Evolutionary conservation across 2,113 vertebrate species (phyloP).

Genomic region (Syngnathus scovelli): DNA sequence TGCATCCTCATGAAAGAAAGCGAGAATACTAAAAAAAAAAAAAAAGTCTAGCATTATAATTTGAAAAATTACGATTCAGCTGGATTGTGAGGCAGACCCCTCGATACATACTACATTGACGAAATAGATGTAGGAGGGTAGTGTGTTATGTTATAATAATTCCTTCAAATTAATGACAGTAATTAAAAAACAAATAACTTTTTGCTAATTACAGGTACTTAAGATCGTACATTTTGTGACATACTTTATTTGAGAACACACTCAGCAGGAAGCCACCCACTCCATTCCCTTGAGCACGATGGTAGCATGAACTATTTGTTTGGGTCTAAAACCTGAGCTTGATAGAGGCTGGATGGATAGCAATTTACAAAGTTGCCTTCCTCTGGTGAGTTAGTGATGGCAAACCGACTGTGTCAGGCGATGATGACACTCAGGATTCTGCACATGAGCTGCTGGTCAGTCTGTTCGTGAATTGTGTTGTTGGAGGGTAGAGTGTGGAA

Average conservation of each 20-base stretch:
- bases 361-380: background rate
- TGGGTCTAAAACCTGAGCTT: background rate
- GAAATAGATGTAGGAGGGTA: background rate
- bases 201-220: background rate
- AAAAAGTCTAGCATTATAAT: no score
- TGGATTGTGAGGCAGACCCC: no score
- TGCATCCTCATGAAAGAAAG: no score
- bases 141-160: background rate
- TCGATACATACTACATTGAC: no score
- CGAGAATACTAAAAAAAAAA: no score
- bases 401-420: constrained; percentile 19
- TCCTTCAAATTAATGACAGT: background rate
- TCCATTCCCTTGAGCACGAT: background rate
- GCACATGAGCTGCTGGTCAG: constrained; percentile 17
- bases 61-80: no score
- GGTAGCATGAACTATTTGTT: background rate
- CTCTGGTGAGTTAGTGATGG: constrained; percentile 8
- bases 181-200: background rate
- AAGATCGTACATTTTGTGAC: background rate
- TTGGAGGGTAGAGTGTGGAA: constrained; percentile 31
- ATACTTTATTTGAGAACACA: background rate
- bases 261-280: background rate
- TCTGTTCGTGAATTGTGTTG: constrained; percentile 20
- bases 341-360: background rate
- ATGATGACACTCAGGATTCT: constrained; percentile 23